Evolutionary conservation across 2,888 invertebrate species (phyloP).

Genomic region (Colletes collaris): DNA sequence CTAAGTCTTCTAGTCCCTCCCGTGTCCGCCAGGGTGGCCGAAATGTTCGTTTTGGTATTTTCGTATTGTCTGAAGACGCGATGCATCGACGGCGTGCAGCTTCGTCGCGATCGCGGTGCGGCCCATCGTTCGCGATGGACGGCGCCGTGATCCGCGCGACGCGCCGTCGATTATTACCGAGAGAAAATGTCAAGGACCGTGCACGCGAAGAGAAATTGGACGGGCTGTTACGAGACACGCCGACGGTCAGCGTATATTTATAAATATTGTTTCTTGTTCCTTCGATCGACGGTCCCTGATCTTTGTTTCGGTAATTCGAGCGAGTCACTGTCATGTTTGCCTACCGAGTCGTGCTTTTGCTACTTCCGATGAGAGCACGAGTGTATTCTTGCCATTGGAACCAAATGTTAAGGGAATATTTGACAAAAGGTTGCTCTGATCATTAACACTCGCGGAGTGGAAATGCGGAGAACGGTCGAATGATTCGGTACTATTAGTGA

Average conservation of each 20-base stretch:
- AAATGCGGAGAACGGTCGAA: not conserved
- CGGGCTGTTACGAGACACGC: too few species aligned
- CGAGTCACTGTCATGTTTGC: constrained; percentile 26
- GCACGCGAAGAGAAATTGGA: not conserved
- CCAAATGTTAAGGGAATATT: constrained; percentile 9
- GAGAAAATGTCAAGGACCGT: constrained; percentile 7
- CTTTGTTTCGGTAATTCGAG: constrained; percentile 20
- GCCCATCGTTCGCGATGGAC: not conserved
- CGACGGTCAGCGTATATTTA: too few species aligned
- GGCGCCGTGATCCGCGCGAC: constrained; percentile 22
- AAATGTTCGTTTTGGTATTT: constrained; percentile 50
- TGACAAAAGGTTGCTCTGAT: not conserved
- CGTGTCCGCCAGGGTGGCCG: constrained; percentile 36
- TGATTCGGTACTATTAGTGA: not conserved
- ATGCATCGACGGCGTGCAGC: constrained; percentile 20
- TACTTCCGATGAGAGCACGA: constrained; percentile 2
- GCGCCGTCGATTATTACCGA: constrained; percentile 20
- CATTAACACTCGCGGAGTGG: not conserved
- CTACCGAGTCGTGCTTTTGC: constrained; percentile 23
- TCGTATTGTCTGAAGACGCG: constrained; percentile 37
- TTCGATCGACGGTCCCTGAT: constrained; percentile 6
- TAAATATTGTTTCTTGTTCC: not conserved
- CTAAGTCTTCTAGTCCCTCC: constrained; percentile 81
- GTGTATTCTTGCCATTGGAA: constrained; percentile 50
- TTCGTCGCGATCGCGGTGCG: constrained; percentile 15